Evolutionary conservation across 1,140 invertebrate species (phyloP).

Genomic region (Cydia splendana): DNA sequence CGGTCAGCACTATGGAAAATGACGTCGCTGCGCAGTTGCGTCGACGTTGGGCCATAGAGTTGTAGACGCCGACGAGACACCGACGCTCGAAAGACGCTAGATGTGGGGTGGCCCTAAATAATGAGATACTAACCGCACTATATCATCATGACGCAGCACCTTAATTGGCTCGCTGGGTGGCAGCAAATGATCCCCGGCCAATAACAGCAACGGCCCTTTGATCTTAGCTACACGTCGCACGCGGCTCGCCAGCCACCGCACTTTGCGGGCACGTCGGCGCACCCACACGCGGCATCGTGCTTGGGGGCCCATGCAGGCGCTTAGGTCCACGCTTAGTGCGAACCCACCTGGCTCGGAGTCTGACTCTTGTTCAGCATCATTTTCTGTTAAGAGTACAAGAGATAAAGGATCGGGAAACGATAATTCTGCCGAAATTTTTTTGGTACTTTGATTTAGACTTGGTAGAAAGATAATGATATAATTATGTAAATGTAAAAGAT

Average conservation of each 20-base stretch:
- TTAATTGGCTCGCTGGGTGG: not conserved
- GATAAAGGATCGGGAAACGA: not conserved
- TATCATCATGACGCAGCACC: not conserved
- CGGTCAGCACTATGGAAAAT: no score
- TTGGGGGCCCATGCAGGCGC: not conserved
- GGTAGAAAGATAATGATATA: no score
- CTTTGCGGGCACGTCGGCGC: not conserved
- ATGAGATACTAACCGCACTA: not conserved
- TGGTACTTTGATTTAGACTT: not conserved
- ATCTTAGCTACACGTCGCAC: not conserved
- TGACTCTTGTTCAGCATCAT: not conserved
- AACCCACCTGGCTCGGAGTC: not conserved
- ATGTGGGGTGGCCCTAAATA: no score
- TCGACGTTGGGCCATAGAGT: no score
- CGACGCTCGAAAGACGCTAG: no score
- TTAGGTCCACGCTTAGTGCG: not conserved
- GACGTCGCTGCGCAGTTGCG: no score
- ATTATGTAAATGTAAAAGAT: no score
- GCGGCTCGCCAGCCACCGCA: slow-evolving; percentile 6
- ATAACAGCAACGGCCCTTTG: not conserved
- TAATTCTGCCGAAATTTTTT: not conserved
- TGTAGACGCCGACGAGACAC: no score
- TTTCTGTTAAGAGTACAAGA: not conserved
- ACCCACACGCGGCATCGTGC: not conserved
- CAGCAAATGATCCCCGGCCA: slow-evolving; percentile 7